Conservation (phyloP, 2,888 invertebrate species). For the Drosophila cognata region DNA sequence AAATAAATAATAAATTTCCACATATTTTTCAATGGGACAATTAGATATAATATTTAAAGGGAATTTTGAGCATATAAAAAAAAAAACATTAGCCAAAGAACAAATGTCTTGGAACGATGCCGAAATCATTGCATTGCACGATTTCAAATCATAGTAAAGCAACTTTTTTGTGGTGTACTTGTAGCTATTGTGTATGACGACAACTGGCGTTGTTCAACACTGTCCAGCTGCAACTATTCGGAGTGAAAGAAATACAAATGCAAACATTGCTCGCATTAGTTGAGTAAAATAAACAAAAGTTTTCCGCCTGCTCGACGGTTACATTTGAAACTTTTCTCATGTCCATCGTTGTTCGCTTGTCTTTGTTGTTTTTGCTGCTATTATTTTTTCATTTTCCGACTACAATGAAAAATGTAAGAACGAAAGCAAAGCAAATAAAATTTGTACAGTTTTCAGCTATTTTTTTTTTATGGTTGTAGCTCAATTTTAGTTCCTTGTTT, state of each 20-base stretch:
- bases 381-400: slow-evolving; percentile 35
- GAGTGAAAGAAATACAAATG: slow-evolving; percentile 21
- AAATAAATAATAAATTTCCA: background rate
- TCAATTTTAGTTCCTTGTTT: slow-evolving; percentile 33
- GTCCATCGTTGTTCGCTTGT: slow-evolving; percentile 21
- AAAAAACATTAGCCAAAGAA: background rate
- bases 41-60: background rate
- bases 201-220: slow-evolving; percentile 38
- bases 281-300: slow-evolving; percentile 61
- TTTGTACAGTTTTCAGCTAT: slow-evolving; percentile 3
- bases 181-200: slow-evolving; percentile 29
- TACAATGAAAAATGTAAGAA: slow-evolving; percentile 7
- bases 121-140: slow-evolving; percentile 10
- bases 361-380: slow-evolving; percentile 20
- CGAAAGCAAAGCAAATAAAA: slow-evolving; percentile 1
- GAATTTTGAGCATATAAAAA: background rate
- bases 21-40: background rate
- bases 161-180: slow-evolving; percentile 13
- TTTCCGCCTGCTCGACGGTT: slow-evolving; percentile 36
- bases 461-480: slow-evolving; percentile 27
- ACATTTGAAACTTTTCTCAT: slow-evolving; percentile 65
- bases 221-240: slow-evolving; percentile 18
- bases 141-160: slow-evolving; percentile 22
- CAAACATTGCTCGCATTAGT: slow-evolving; percentile 53
- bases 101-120: background rate